Conservation (phyloP, 2,113 vertebrate genomes). For the Sinocyclocheilus anshuiensis region DNA sequence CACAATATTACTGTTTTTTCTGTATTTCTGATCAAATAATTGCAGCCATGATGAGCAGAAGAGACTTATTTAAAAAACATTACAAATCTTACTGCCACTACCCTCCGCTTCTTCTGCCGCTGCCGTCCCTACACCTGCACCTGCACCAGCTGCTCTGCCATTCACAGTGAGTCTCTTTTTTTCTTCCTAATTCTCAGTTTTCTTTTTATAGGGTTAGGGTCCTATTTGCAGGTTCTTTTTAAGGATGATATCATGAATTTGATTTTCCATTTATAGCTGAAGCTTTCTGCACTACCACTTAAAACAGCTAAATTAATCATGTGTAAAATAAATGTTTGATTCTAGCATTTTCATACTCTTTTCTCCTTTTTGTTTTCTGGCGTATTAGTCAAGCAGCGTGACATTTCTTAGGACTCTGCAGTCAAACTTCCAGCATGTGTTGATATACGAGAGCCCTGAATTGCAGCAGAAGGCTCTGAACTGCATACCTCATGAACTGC, state of each 20-base stretch:
- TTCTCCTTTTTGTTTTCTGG: not conserved
- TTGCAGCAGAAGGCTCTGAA: constrained; percentile 85
- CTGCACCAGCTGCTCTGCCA: constrained; percentile 43
- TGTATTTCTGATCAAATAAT: too few relatives aligned
- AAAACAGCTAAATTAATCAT: too few relatives aligned
- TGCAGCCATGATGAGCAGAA: too few relatives aligned
- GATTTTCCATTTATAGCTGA: too few relatives aligned
- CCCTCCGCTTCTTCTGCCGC: constrained; percentile 18
- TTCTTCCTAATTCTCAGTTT: too few relatives aligned
- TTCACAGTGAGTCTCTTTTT: not conserved
- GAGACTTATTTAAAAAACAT: too few relatives aligned
- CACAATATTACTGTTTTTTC: too few relatives aligned
- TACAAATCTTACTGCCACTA: too few relatives aligned
- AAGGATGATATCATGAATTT: too few relatives aligned
- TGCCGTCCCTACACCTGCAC: not conserved
- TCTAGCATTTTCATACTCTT: not conserved
- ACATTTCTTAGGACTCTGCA: constrained; percentile 82
- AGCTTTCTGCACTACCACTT: too few relatives aligned
- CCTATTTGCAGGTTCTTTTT: too few relatives aligned
- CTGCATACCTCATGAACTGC: constrained; percentile 80
- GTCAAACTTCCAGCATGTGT: constrained; percentile 84
- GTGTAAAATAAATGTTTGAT: too few relatives aligned
- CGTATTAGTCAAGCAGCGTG: constrained; percentile 71
- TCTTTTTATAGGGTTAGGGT: not conserved
- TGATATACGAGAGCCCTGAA: constrained; percentile 83